Evolutionary conservation across 2,888 invertebrate species (phyloP).

Genomic region (Thereva unica): DNA sequence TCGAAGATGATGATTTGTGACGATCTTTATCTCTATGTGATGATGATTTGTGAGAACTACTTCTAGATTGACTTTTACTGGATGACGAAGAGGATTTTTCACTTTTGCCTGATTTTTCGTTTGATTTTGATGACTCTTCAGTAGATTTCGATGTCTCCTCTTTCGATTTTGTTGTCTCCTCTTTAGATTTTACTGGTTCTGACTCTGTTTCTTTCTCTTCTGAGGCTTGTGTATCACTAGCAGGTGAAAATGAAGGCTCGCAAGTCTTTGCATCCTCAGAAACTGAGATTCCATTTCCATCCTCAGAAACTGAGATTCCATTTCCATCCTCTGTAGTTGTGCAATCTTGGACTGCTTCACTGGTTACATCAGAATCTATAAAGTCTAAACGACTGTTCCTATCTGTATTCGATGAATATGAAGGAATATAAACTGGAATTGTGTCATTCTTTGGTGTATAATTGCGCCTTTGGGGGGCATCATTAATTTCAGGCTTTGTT

Average conservation of each 20-base stretch:
- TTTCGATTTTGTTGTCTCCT: no score
- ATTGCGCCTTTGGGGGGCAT: conserved; percentile 46
- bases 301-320: no score
- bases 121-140: no score
- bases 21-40: conserved; percentile 7
- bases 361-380: neutral
- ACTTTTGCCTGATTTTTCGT: neutral
- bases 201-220: neutral
- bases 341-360: neutral
- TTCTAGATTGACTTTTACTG: conserved; percentile 7
- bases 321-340: no score
- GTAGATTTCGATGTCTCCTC: no score
- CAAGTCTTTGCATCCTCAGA: no score
- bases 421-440: conserved; percentile 55
- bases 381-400: neutral
- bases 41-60: conserved; percentile 13
- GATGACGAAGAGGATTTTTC: conserved; percentile 40
- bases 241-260: neutral
- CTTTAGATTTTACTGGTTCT: neutral
- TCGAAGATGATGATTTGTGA: conserved; percentile 29
- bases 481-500: conserved; percentile 54
- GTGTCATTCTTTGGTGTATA: conserved; percentile 39
- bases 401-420: conserved; percentile 25
- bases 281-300: no score
- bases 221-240: neutral